Evolutionary conservation across 1,140 invertebrate species (phyloP), one percentile per base, ranked within the genome.

Genomic region (Pseudomyrmex sp.): DNA sequence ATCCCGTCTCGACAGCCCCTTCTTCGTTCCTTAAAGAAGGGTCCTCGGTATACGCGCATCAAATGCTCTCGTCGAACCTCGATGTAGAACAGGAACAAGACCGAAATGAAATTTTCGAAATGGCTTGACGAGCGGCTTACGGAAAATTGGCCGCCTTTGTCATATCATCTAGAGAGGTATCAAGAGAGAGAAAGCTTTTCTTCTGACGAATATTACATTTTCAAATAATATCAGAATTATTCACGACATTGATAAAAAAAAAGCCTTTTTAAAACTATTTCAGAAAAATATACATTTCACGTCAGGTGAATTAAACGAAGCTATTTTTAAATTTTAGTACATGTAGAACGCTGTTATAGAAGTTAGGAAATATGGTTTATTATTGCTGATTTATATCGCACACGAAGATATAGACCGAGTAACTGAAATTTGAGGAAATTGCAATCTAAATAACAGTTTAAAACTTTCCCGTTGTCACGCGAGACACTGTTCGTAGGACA

Each of bases 1-100:
- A 94, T 94, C 92, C 91, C 80, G 83, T 87, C 90, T 91, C 89
- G 86, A 87, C 83, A 91, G 83, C 73, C 84, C 84, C 74, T 79
- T 80, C 54, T 54, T 85, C 86, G 86, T 79, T 35, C 70, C 79
- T 88, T 79, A 83, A 76, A 63, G 20, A 69, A 76, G 61, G 80
- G 20, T 76, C 75, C 62, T 62, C 74, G 26, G n/a, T 20, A 80
- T 70, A 35, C 35, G 75, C 63, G 72, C 83, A 66, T 80, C 80
- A 70, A 86, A 82, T 63, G 75, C 70, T 72, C 83, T 72, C 83
- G 83, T 46, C 59, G 74, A 74, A 44, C 15, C 26, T 65, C 69
- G 56, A 85, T 80, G 54, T 86, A 52, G 69, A 61, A 18, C 63
- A 44, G 75, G 23, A 84, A 82, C 82, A 84, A 76, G 82, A 86